A percentile compares a stretch with the other conserved stretches of the same genome.
Evolutionary conservation across 2,113 vertebrate species (phyloP).

Genomic region (Perccottus glenii): DNA sequence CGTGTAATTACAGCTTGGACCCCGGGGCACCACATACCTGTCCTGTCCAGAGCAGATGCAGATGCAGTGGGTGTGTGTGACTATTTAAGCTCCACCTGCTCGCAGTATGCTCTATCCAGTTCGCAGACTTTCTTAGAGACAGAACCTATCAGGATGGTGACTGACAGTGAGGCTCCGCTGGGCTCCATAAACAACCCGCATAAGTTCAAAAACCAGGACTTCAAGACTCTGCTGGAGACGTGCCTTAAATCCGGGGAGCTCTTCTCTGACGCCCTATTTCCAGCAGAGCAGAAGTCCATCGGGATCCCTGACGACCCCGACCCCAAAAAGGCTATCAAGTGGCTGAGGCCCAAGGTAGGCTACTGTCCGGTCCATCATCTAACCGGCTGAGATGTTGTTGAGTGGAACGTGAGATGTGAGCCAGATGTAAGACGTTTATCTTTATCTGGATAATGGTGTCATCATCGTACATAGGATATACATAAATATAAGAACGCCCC

Average conservation of each 20-base stretch:
- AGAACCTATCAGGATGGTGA: slow-evolving; percentile 41
- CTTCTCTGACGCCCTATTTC: slow-evolving; percentile 75
- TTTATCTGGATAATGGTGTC: too few species aligned
- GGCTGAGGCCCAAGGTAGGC: slow-evolving; percentile 78
- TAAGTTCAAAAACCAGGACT: slow-evolving; percentile 66
- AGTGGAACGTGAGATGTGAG: not conserved
- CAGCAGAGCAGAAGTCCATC: slow-evolving; percentile 73
- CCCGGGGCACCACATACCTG: slow-evolving; percentile 55
- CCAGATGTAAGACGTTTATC: not conserved
- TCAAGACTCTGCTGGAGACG: slow-evolving; percentile 38
- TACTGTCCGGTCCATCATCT: not conserved
- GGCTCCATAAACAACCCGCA: slow-evolving; percentile 74
- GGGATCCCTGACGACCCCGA: slow-evolving; percentile 71
- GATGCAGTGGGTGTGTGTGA: slow-evolving; percentile 46
- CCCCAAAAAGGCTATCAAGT: slow-evolving; percentile 71
- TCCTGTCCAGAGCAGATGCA: not conserved
- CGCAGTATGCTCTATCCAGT: not conserved
- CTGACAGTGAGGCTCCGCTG: slow-evolving; percentile 17
- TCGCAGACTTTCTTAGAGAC: not conserved
- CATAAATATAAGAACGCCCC: too few species aligned
- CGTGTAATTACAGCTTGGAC: slow-evolving; percentile 52
- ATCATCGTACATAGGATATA: too few species aligned
- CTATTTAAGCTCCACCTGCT: slow-evolving; percentile 46
- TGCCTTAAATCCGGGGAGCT: slow-evolving; percentile 61
- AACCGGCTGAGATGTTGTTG: not conserved